phyloP scores from a whole-genome alignment of 2,113 vertebrate genomes.

The Austrofundulus limnaeus region DNA sequence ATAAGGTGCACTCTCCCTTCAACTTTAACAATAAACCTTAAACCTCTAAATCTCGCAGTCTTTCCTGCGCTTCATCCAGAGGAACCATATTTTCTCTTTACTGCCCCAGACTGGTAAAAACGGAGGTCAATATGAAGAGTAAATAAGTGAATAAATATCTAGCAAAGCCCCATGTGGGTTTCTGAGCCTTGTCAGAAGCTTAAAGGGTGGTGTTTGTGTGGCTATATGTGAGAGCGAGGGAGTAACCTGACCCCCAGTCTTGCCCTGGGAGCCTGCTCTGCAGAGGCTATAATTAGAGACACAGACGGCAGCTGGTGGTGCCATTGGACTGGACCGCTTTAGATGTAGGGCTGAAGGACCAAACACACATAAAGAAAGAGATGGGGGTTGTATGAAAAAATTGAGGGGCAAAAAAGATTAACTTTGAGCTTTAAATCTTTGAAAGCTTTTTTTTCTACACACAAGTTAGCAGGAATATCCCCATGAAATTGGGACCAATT shows the following conservation, averaged over 20 bases:
- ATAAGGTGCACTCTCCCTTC: neutral
- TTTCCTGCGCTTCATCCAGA: constrained; percentile 6
- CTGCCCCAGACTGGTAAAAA: constrained; percentile 23
- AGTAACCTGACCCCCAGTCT: constrained; percentile 69
- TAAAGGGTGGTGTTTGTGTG: constrained; percentile 17
- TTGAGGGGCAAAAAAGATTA: neutral
- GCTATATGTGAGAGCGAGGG: constrained; percentile 25
- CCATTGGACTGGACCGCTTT: constrained; percentile 49
- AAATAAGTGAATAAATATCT: constrained; percentile 58
- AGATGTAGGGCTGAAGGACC: constrained; percentile 57
- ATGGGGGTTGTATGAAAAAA: neutral
- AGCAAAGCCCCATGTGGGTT: constrained; percentile 24
- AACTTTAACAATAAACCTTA: constrained; percentile 15
- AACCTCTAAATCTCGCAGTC: constrained; percentile 21
- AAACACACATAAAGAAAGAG: neutral
- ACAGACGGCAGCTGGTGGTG: constrained; percentile 69
- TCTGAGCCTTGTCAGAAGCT: constrained; percentile 39
- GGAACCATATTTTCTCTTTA: constrained; percentile 14
- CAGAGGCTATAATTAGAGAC: constrained; percentile 70
- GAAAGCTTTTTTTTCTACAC: neutral
- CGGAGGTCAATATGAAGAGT: constrained; percentile 31
- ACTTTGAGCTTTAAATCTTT: neutral
- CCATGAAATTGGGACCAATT: too few relatives aligned
- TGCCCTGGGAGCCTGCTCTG: constrained; percentile 64
- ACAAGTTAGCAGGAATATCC: neutral